Base-by-base conservation (phyloP, 1,140 invertebrate genomes). In the Drosophila sulfurigaster region DNA sequence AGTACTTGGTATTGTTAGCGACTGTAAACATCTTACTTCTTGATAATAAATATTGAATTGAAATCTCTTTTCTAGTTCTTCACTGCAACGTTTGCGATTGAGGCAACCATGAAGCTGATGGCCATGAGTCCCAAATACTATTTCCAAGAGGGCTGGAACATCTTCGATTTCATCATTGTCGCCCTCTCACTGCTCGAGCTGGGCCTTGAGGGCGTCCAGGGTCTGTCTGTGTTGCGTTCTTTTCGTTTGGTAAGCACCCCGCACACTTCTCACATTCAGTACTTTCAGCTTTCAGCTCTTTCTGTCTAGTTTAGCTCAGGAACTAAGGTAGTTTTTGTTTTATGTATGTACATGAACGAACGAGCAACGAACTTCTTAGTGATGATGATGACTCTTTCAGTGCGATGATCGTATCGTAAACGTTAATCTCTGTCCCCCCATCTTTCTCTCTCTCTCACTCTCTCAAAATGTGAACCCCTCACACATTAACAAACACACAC, bases 71-170 rank as follows among this genome's bases (percentile, higher is more conserved):
- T 25, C 20, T 32, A 99, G 98, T 98, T 99, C 94, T 99, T 99
- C 94, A 99, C 98, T 52, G 98, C 97, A 43, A 99, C 98, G 59
- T 99, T 99, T 93, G 98, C 96, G 68, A 97, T 98, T 89, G 98
- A 99, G 95, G 98, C 98, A n/a, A 96, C 95, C 30, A 94, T 99
- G 93, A 99, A 99, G 93, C 94, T 99, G 71, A 96, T 99, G 89
- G 98, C 98, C 3, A 98, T 99, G 96, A 99, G 98, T 93, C 98
- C 98, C 59, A 97, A 98, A 90, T 98, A 95, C 93, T 99, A 99
- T 94, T 99, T 99, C 94, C 97, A 98, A 95, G 98, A 99, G 93
- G 98, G 98, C 63, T 99, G 98, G 98, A 99, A 99, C 93, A 98
- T 99, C 82, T 99, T 99, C 94, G 98, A 99, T 94, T 99, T 99